These are phyloP conservation scores for Thaumetopoea pityocampa DNA, from an alignment of 1,140 invertebrate species.

Conservation along the genomic window DNA sequence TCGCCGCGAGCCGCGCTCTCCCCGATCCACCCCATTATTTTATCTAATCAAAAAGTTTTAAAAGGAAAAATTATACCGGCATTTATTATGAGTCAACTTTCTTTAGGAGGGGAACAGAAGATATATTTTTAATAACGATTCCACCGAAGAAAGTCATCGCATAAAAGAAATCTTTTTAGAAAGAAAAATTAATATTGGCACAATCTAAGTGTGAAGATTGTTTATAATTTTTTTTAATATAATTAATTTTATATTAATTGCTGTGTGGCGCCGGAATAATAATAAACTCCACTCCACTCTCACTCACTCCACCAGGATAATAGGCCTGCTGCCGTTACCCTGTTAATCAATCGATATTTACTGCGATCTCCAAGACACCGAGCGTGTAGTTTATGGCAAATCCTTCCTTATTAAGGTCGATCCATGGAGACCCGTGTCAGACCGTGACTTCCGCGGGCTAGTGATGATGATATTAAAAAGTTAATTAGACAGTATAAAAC, in stretches of 20 bases:
- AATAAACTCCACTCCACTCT: too few relatives aligned
- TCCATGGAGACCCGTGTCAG: too few relatives aligned
- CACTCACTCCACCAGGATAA: too few relatives aligned
- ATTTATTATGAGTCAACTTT: slow-evolving; percentile 77
- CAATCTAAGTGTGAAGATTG: slow-evolving; percentile 35
- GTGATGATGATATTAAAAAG: too few relatives aligned
- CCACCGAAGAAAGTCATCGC: slow-evolving; percentile 56
- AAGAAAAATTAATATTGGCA: slow-evolving; percentile 22
- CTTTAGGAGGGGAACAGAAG: slow-evolving; percentile 59
- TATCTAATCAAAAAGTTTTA: slow-evolving; percentile 78
- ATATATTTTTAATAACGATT: slow-evolving; percentile 73
- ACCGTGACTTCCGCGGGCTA: too few relatives aligned
- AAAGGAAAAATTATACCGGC: slow-evolving; percentile 76
- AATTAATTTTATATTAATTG: background rate
- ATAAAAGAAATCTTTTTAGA: slow-evolving; percentile 34
- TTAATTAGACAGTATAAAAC: too few relatives aligned
- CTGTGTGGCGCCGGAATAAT: too few relatives aligned
- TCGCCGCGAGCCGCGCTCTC: slow-evolving; percentile 47
- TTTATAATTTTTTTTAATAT: slow-evolving; percentile 15
- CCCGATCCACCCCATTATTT: slow-evolving; percentile 70
- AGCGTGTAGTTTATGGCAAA: too few relatives aligned
- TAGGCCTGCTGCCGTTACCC: too few relatives aligned
- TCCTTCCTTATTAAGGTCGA: too few relatives aligned
- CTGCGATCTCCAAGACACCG: too few relatives aligned
- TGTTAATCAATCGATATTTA: too few relatives aligned